A percentile compares a stretch with the other conserved stretches of the same genome.
Conservation (phyloP, 2,888 invertebrate species). For the Teinopalpus imperialis region DNA sequence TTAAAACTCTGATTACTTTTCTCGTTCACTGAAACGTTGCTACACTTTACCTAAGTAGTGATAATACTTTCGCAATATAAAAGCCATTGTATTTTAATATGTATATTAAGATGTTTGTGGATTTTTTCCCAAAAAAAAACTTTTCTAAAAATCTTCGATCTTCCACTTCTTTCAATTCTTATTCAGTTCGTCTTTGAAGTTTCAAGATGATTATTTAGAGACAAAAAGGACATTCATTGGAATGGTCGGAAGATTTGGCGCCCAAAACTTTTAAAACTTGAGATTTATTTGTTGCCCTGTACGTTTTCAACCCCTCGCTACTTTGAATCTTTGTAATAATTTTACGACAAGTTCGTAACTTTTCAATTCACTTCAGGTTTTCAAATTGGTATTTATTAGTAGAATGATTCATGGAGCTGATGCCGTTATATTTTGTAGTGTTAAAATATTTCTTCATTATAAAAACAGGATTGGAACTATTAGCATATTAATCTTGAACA, state of each 20-base stretch:
- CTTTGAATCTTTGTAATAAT: slow-evolving; percentile 24
- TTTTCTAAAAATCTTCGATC: slow-evolving; percentile 28
- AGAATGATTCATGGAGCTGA: slow-evolving; percentile 3
- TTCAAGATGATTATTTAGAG: slow-evolving; percentile 37
- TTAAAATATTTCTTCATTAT: not conserved
- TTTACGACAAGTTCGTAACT: slow-evolving; percentile 15
- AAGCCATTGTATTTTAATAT: slow-evolving; percentile 25
- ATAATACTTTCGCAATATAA: slow-evolving; percentile 14
- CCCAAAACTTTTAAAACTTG: slow-evolving; percentile 46
- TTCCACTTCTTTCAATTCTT: slow-evolving; percentile 32
- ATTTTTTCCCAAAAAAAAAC: slow-evolving; percentile 21
- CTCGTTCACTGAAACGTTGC: slow-evolving; percentile 4
- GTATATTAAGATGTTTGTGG: slow-evolving; percentile 15
- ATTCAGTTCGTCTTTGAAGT: slow-evolving; percentile 30
- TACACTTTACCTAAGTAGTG: slow-evolving; percentile 1
- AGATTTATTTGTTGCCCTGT: slow-evolving; percentile 50
- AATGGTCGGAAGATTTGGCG: slow-evolving; percentile 39
- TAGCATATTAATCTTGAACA: too few relatives aligned
- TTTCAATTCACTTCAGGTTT: slow-evolving; percentile 8
- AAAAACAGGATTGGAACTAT: too few relatives aligned
- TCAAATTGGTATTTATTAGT: slow-evolving; percentile 8
- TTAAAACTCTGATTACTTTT: slow-evolving; percentile 13
- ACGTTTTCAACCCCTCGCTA: slow-evolving; percentile 29
- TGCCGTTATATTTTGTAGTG: not conserved
- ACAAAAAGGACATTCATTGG: slow-evolving; percentile 33